These are phyloP conservation scores for Philopotamus ludificatus DNA, from an alignment of 1,140 invertebrate species.

Conservation along the genomic window DNA sequence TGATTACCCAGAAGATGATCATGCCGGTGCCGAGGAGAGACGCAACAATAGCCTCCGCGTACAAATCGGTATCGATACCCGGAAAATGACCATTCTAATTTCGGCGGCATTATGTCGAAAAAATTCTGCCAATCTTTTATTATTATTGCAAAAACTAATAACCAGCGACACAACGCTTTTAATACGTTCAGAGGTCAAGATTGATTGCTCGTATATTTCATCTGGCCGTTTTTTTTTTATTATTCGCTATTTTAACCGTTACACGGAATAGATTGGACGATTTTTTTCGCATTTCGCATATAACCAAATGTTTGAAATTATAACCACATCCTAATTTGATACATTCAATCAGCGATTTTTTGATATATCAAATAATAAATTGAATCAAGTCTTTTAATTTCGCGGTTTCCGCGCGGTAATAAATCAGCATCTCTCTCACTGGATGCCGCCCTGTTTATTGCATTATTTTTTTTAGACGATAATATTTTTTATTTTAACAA, in stretches of 20 bases:
- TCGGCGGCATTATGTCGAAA: background rate
- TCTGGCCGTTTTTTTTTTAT: conserved; percentile 1
- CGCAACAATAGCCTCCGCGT: background rate
- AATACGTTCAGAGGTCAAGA: conserved; percentile 7
- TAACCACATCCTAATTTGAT: conserved; percentile 13
- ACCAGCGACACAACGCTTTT: background rate
- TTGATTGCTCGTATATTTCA: conserved; percentile 4
- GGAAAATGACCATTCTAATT: background rate
- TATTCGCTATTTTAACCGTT: background rate
- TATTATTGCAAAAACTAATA: background rate
- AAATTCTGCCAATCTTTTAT: too few relatives aligned
- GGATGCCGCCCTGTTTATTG: conserved; percentile 18
- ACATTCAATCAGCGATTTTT: conserved; percentile 23
- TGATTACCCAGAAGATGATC: conserved; percentile 19
- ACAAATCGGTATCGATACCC: background rate
- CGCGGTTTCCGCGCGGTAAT: conserved; percentile 16
- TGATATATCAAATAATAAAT: conserved; percentile 20
- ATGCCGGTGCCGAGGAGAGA: background rate
- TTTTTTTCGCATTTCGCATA: background rate
- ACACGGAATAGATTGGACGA: conserved; percentile 1
- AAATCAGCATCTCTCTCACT: conserved; percentile 20
- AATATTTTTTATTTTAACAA: too few relatives aligned
- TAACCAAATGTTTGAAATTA: background rate
- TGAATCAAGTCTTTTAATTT: conserved; percentile 20
- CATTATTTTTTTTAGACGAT: too few relatives aligned